Evolutionary conservation across 2,113 vertebrate genomes (phyloP), one percentile per base, ranked within the genome.

Genomic region (Onychostoma macrolepis): DNA sequence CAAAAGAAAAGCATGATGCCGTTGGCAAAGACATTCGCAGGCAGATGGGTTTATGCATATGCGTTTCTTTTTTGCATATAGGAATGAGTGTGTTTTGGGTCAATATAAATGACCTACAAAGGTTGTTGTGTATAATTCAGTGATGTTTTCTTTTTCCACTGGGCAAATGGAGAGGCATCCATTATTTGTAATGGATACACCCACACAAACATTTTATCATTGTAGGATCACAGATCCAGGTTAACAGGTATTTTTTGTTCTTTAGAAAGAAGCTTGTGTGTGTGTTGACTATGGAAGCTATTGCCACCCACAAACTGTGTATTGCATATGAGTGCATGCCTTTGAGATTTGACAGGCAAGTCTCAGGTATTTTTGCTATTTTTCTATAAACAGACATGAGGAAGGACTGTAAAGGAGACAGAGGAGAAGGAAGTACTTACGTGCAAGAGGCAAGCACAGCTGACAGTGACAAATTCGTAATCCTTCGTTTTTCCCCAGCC

Each of bases 401-500:
- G 10, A 63, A 58, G 24, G 43, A 48, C 26, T 69, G 61, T 41
- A 67, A 79, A 43, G 77, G 6, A 79, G n/a, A 30, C 65, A 41
- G 77, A 83, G 50, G 19, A 61, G 74, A 61, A 80, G 38, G 53
- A 43, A 69, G 53, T 85, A 84, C 33, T 86, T 90, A 82, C 9
- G 82, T 84, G 45, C 65, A 56, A 87, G 88, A 88, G 85, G 72
- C 89, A 86, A 84, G 74, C 74, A 19, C 38, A 87, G 78, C 71
- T 91, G 91, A 92, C 90, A 91, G 88, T 91, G 90, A 90, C 87
- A 83, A 90, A 92, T 92, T 83, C 58, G 61, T 85, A 65, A 86
- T 86, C 79, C 85, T 72, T 56, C 5, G 38, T 63, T 84, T 88
- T 87, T 65, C 79, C 78, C 86, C 82, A 88, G 61, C 86, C 61